Evolutionary conservation across 2,113 vertebrate genomes (phyloP), one percentile per base, ranked within the genome.

Genomic region (Hepsetus odoe): DNA sequence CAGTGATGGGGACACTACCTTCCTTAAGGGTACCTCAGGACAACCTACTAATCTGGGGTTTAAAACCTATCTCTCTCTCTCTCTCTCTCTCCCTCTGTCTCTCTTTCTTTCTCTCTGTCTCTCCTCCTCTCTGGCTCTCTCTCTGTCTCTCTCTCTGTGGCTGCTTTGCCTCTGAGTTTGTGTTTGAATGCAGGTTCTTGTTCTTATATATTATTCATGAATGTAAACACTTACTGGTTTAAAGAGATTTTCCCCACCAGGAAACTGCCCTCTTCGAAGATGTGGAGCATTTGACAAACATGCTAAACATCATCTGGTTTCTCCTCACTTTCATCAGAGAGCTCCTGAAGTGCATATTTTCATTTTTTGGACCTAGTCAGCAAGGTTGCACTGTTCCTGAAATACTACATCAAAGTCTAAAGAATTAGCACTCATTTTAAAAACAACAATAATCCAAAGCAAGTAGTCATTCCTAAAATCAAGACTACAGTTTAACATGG

Each of bases 171-270:
- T 14, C 12, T n/a, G n/a, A n/a, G n/a, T n/a, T 44, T 16, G 22
- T 3, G 8, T 3, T 55, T 55, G 51, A n/a, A 55, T 55, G n/a
- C 9, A 55, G n/a, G 22, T 51, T 24, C 7, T 22, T 55, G 51
- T 22, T 55, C n/a, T 24, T 24, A 55, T 55, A 55, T 55, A 55
- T 55, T 55, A 55, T 55, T 55, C 22, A 55, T 55, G 51, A 55
- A 55, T 10, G 51, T 55, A 22, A 55, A 55, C 51, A 55, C 51
- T 22, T 51, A 6, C 8, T 22, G 51, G 11, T 55, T 55, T 55
- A 1, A 55, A 55, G 51, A 10, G 51, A 55, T n/a, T 55, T 55
- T 22, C 9, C n/a, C 51, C n/a, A 22, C 16, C 6, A 53, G 51
- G n/a, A 53, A 53, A 22, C n/a, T 24, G n/a, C 8, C 46, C 16